Base-by-base conservation (phyloP, 2,888 invertebrate genomes). In the Pammene aurita region DNA sequence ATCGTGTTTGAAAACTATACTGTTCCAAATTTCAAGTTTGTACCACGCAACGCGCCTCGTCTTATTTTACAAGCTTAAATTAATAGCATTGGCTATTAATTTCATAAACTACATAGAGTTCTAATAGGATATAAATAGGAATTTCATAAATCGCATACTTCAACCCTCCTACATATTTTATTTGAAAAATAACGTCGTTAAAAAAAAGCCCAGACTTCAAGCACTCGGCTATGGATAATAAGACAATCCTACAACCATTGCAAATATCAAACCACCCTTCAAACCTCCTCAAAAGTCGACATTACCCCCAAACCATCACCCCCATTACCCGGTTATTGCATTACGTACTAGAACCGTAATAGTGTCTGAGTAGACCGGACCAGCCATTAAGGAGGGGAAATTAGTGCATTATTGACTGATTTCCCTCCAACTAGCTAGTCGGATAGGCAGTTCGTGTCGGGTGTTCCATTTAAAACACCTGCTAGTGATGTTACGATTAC, bases 401-500 rank as follows among this genome's bases (percentile, higher is more conserved):
- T 92, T 89, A 92, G 92, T 91, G 89, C 88, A 92, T 92, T 90
- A 92, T 92, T 90, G 90, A 91, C 90, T 92, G 89, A 92, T 92
- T 92, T 92, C 92, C 92, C 88, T 84, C 85, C 85, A 89, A 91
- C 90, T 90, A 86, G 87, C 81, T 86, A 87, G 84, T 86, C 86
- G 89, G 67, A 58, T 62, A 84, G 85, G 86, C 62, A 61, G 61
- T 78, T 82, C 81, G 78, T 79, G 80, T 77, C 75, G 78, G 84
- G 83, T 82, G 84, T 84, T 84, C 86, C 84, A 85, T 86, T 88
- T 87, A 86, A 88, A 88, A 87, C 83, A 83, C 56, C 57, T 42
- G 18, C 26, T 61, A 67, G 67, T 41, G 67, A 5, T 18, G 66
- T 55, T 16, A 14, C 10, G n/a, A 41, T 38, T 7, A 38, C 34